Evolutionary conservation across 2,113 vertebrate species (phyloP).

Genomic region (Chrysochloris asiatica): DNA sequence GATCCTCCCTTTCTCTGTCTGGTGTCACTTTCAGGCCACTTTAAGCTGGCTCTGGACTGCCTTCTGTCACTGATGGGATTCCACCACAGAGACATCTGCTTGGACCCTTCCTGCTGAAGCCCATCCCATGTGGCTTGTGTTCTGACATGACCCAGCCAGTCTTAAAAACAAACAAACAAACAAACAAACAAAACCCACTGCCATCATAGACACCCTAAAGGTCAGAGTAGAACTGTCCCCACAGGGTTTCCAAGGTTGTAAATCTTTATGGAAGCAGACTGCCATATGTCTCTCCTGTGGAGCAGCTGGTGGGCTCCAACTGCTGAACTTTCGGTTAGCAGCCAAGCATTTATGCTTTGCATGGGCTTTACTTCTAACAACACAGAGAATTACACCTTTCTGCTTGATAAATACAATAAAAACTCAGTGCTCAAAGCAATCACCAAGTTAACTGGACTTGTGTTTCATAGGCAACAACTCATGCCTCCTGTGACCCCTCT

Average conservation of each 20-base stretch:
- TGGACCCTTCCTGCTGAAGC: not conserved
- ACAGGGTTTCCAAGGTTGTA: not conserved
- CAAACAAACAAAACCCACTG: not conserved
- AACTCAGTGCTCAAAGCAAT: not conserved
- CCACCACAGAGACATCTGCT: not conserved
- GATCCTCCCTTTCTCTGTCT: conserved; percentile 17
- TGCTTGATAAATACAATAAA: not conserved
- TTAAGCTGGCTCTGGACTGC: not conserved
- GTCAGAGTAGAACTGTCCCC: not conserved
- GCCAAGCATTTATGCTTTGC: not conserved
- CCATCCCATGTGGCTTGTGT: not conserved
- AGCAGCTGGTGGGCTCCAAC: not conserved
- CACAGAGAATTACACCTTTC: not conserved
- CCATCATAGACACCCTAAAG: not conserved
- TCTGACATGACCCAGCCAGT: not conserved
- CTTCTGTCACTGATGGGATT: not conserved
- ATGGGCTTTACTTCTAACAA: too few species aligned
- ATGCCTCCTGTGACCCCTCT: not conserved
- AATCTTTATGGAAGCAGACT: not conserved
- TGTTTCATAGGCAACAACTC: not conserved
- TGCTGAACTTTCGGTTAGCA: not conserved
- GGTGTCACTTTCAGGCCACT: not conserved
- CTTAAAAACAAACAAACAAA: not conserved
- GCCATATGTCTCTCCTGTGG: not conserved
- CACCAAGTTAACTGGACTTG: not conserved